phyloP scores from a whole-genome alignment of 2,113 vertebrate species.

The Chrysemys picta region DNA sequence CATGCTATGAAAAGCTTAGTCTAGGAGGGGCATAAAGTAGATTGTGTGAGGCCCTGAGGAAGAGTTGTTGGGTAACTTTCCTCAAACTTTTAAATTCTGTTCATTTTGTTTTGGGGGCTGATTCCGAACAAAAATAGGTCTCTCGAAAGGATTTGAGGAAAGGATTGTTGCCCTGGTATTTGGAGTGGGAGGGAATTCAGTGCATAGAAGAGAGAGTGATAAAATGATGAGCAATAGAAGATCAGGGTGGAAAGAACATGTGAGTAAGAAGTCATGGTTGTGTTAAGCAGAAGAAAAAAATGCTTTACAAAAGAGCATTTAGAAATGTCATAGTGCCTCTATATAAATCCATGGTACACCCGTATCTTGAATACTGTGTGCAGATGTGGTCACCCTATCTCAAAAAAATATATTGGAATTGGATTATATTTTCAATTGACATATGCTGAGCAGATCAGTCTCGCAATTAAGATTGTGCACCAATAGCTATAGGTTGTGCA shows the following conservation, averaged over 20 bases:
- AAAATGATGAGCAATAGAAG: neutral
- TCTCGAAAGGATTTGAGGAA: neutral
- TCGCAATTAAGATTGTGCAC: too few species aligned
- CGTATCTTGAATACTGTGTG: too few species aligned
- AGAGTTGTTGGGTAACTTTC: neutral
- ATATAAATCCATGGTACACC: too few species aligned
- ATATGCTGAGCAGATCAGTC: too few species aligned
- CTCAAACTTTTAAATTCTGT: neutral
- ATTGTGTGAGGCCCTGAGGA: neutral
- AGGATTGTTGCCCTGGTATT: neutral
- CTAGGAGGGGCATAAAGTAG: neutral
- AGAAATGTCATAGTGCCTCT: too few species aligned
- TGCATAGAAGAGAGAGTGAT: accelerated
- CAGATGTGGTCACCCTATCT: too few species aligned
- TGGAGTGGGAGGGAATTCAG: neutral
- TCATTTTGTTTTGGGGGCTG: neutral
- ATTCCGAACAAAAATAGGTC: neutral
- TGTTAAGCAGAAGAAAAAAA: neutral
- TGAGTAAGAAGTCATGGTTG: neutral
- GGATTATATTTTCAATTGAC: too few species aligned
- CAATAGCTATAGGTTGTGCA: too few species aligned
- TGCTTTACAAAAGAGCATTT: neutral
- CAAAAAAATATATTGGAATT: too few species aligned
- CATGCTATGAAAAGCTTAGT: neutral
- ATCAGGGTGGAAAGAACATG: neutral